A percentile compares a stretch with the other conserved stretches of the same genome.
These are phyloP conservation scores for Virgularia gustaviana DNA, from an alignment of 92 coral and sea anemone genomes.

Conservation along the genomic window DNA sequence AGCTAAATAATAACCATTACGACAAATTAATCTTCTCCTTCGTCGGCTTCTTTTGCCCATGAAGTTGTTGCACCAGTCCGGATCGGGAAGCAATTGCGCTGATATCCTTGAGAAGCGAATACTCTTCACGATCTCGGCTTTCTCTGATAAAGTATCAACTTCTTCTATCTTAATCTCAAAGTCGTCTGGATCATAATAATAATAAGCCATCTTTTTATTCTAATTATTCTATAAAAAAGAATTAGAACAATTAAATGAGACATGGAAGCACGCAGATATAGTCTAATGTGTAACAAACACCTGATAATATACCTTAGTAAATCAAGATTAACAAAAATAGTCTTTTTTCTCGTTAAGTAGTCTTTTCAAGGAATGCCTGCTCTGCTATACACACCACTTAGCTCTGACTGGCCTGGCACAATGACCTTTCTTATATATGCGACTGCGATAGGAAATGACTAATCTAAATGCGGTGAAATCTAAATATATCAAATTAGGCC, in stretches of 20 bases:
- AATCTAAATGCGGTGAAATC: constrained; percentile 15
- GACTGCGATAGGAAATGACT: constrained; percentile 1
- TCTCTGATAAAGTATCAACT: constrained; percentile 38
- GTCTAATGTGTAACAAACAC: no score
- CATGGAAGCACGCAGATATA: not conserved
- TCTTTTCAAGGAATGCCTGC: no score
- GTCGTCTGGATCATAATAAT: constrained; percentile 41
- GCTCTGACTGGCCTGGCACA: constrained; percentile 19
- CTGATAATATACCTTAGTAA: no score
- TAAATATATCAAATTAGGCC: constrained; percentile 21
- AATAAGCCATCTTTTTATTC: constrained; percentile 22
- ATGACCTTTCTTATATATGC: constrained; percentile 26
- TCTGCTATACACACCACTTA: constrained; percentile 26
- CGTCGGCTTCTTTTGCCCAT: constrained; percentile 71
- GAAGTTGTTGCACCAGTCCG: constrained; percentile 39
- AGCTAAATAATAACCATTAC: constrained; percentile 66
- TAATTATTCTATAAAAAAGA: not conserved
- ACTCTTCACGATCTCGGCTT: constrained; percentile 34
- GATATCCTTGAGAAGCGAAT: constrained; percentile 38
- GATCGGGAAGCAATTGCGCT: constrained; percentile 36
- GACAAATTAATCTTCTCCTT: constrained; percentile 55
- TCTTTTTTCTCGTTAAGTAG: no score
- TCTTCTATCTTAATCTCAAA: constrained; percentile 43
- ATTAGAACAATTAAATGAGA: not conserved
- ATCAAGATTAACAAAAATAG: no score